These are phyloP conservation scores for Eurystomus glaucurus DNA, from an alignment of 2,797 vertebrate genomes.

Conservation along the genomic window DNA sequence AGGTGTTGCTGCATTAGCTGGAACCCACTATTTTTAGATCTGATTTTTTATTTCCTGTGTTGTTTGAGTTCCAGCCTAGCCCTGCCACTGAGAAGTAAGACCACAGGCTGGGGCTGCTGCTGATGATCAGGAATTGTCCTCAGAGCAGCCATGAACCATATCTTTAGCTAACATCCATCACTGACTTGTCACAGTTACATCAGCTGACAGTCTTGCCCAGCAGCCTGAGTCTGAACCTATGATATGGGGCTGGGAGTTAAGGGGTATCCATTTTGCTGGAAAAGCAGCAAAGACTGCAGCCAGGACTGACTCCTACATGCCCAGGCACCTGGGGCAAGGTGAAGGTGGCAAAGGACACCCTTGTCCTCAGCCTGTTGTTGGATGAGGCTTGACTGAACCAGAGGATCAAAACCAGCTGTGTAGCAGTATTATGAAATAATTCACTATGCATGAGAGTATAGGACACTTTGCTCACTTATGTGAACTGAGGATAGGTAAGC, in stretches of 20 bases:
- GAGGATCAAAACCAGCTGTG: background rate
- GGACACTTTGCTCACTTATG: background rate
- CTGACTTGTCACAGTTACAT: background rate
- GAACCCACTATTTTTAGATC: slow-evolving; percentile 2
- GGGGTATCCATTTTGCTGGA: background rate
- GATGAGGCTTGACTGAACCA: background rate
- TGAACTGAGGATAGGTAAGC: background rate
- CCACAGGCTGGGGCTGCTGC: background rate
- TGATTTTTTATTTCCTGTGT: background rate
- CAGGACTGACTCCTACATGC: background rate
- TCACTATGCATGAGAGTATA: background rate
- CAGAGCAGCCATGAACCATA: background rate
- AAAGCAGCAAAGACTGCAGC: background rate
- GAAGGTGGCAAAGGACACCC: background rate
- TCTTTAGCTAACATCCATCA: background rate
- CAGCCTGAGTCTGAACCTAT: background rate
- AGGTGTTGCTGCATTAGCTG: background rate
- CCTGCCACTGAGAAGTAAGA: background rate
- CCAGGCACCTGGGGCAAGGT: background rate
- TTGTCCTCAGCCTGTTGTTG: background rate
- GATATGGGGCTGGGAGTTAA: background rate
- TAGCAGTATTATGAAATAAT: background rate
- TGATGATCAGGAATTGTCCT: background rate
- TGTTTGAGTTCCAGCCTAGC: background rate
- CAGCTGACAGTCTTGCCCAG: background rate